Evolutionary conservation across 30 jellyfish, hydroid and myxozoan genomes (phyloP), one percentile per base, ranked within the genome.

Genomic region (Hydractinia symbiolongicarpus): DNA sequence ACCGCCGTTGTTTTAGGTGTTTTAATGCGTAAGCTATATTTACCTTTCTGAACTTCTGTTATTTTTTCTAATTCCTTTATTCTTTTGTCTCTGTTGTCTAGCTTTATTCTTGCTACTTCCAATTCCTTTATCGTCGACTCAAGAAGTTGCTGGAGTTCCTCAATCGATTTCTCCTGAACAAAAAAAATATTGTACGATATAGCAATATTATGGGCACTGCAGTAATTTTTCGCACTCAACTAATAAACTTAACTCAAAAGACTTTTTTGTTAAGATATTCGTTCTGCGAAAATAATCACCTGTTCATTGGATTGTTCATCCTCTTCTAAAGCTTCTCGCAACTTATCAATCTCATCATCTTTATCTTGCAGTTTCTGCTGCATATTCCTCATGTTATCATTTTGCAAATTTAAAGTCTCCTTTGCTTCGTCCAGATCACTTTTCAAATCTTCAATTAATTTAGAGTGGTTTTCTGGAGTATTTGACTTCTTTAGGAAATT

Each of bases 401-500:
- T 87, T 66, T 93, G 95, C 76, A 83, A 77, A 4, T 62, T 64
- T 73, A 86, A 72, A 17, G 98, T 93, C 82, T 93, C 98, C 56
- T 83, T 88, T 7, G 96, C 96, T 77, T 87, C 96, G 17, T 84
- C 94, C 13, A 86, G 69, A 20, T 93, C 94, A 55, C 64, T 50
- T 56, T 86, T 81, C 61, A 93, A 56, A 6, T 50, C 50, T 68
- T 81, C 83, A 10, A 82, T 76, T 15, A 68, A 86, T 10, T 78
- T 61, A 30, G 94, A 81, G 19, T 68, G 94, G 54, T 81, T 84
- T 56, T 86, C 96, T 1, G 98, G 96, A 11, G 98, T 86, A 55
- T 90, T 85, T 4, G 90, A 57, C 70, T 78, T 89, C 83, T 86
- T 86, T 50, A 84, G 75, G 79, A 84, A 84, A 70, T 86, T 89